These are phyloP conservation scores for Enteromius afrohamiltoni DNA, from an alignment of 2,797 vertebrate genomes.

Conservation along the genomic window DNA sequence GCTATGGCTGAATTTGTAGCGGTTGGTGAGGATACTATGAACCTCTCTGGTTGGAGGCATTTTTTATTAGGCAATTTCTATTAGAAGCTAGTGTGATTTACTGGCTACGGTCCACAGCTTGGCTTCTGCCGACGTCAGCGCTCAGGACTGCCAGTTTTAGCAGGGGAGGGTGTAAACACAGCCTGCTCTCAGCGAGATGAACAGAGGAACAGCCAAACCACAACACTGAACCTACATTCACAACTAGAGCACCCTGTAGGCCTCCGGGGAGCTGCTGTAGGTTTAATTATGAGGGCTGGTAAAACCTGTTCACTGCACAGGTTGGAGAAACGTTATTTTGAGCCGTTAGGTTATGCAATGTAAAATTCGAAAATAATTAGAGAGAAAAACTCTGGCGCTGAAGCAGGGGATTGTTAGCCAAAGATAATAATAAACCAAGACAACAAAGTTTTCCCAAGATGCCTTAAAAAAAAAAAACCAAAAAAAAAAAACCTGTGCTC, in stretches of 20 bases:
- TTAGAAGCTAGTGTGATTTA: conserved; percentile 56
- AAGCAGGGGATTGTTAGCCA: background rate
- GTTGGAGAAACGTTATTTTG: conserved; percentile 7
- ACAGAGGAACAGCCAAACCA: conserved; percentile 46
- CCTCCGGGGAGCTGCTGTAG: conserved; percentile 18
- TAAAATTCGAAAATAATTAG: conserved; percentile 7
- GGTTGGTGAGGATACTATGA: background rate
- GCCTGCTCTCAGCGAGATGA: conserved; percentile 32
- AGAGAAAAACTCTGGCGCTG: background rate
- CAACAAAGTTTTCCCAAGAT: background rate
- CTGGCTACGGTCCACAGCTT: conserved; percentile 42
- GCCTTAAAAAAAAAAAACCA: background rate
- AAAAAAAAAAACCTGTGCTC: background rate
- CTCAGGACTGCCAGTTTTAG: conserved; percentile 40
- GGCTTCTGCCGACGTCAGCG: conserved; percentile 57
- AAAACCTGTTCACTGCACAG: conserved; percentile 29
- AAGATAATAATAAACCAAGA: background rate
- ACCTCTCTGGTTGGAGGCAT: background rate
- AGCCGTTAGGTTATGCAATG: conserved; percentile 20
- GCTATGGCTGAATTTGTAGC: background rate
- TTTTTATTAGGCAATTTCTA: conserved; percentile 31
- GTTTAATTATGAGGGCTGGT: conserved; percentile 25
- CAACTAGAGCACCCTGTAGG: conserved; percentile 25
- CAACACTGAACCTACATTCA: conserved; percentile 43
- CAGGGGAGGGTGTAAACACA: conserved; percentile 46